These are phyloP conservation scores for Centruroides sculpturatus DNA, from an alignment of 1,140 invertebrate species.

Conservation along the genomic window DNA sequence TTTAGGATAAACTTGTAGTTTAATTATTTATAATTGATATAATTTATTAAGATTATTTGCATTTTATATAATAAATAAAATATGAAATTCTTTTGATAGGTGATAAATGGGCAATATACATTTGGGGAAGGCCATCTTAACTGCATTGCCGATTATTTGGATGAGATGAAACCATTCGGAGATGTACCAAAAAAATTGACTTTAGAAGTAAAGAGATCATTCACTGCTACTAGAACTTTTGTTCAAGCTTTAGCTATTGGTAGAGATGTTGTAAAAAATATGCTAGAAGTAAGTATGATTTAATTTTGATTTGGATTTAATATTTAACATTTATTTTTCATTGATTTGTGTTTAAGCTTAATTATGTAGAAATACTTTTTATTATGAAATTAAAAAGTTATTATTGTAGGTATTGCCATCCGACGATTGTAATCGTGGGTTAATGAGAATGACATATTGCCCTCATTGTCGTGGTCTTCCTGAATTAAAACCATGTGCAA, in stretches of 20 bases:
- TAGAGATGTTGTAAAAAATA: slow-evolving; percentile 44
- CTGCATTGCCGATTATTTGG: slow-evolving; percentile 81
- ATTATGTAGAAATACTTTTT: too few species aligned
- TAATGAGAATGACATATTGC: slow-evolving; percentile 74
- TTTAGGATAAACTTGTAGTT: too few species aligned
- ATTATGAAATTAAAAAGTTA: too few species aligned
- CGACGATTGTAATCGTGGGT: slow-evolving; percentile 51
- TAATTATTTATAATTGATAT: too few species aligned
- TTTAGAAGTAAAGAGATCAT: slow-evolving; percentile 73
- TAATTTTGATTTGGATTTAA: too few species aligned
- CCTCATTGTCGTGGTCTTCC: slow-evolving; percentile 60
- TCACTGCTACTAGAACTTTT: slow-evolving; percentile 85
- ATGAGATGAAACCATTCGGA: slow-evolving; percentile 80
- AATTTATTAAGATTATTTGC: too few species aligned
- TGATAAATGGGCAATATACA: slow-evolving; percentile 75
- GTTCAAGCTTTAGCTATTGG: slow-evolving; percentile 71
- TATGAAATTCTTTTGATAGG: slow-evolving; percentile 24
- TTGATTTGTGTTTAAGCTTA: too few species aligned
- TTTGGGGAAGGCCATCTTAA: slow-evolving; percentile 70
- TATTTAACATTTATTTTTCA: too few species aligned
- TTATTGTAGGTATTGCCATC: too few species aligned
- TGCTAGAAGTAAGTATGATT: slow-evolving; percentile 16
- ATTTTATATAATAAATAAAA: not conserved
- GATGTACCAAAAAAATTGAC: slow-evolving; percentile 82
- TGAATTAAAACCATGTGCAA: slow-evolving; percentile 58